Evolutionary conservation across 92 coral and sea anemone species (phyloP).

Genomic region (Porites rus): DNA sequence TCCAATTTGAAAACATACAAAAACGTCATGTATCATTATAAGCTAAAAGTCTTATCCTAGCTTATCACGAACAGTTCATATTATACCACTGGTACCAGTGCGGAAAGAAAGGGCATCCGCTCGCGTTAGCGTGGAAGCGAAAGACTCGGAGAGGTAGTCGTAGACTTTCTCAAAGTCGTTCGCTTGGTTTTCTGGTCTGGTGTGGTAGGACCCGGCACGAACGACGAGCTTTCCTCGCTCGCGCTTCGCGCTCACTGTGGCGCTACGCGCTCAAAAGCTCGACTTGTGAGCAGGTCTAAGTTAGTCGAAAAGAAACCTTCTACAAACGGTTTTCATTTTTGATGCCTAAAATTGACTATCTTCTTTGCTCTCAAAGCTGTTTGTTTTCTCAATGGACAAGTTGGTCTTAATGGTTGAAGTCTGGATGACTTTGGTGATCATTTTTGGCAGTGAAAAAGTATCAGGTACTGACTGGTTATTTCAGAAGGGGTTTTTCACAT

Average conservation of each 20-base stretch:
- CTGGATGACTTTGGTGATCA: neutral
- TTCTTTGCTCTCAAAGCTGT: neutral
- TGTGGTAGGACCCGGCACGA: too few relatives aligned
- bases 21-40: neutral
- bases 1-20: neutral
- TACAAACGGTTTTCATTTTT: too few relatives aligned
- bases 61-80: neutral
- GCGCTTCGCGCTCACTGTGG: too few relatives aligned
- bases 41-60: neutral
- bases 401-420: neutral
- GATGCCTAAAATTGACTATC: neutral
- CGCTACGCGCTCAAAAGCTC: too few relatives aligned
- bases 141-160: too few relatives aligned
- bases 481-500: too few relatives aligned
- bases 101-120: neutral
- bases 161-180: too few relatives aligned
- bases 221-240: too few relatives aligned
- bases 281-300: too few relatives aligned
- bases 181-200: too few relatives aligned
- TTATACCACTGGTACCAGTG: neutral
- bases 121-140: too few relatives aligned
- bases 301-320: too few relatives aligned
- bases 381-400: neutral
- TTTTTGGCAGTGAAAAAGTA: constrained; percentile 7
- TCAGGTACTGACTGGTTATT: neutral